These are phyloP conservation scores for Epinephelus moara DNA, from an alignment of 2,113 vertebrate genomes.

Conservation along the genomic window DNA sequence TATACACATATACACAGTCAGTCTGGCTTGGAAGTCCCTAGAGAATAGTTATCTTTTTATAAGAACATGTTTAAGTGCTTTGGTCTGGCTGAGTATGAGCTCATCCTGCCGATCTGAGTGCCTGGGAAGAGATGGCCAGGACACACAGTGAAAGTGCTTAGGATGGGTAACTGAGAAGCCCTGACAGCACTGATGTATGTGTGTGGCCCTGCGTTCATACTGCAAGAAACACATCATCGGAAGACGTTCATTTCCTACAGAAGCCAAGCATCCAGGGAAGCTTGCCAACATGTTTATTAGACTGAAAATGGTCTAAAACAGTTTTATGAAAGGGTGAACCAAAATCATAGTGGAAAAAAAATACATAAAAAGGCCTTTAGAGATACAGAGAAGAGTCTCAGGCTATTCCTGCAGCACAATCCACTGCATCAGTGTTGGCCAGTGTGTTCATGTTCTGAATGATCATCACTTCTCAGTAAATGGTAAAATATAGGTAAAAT, in stretches of 20 bases:
- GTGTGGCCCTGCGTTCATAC: conserved; percentile 46
- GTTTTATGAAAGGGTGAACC: background rate
- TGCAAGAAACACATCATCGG: background rate
- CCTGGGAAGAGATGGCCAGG: conserved; percentile 29
- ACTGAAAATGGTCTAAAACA: background rate
- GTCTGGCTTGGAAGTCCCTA: conserved; percentile 36
- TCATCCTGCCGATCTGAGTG: conserved; percentile 54
- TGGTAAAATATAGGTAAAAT: background rate
- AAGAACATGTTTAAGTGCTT: conserved; percentile 63
- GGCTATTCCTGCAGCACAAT: background rate
- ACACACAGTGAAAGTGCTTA: conserved; percentile 19
- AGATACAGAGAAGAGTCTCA: background rate
- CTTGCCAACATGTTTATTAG: conserved; percentile 14
- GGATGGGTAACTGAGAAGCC: conserved; percentile 24
- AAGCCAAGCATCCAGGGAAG: conserved; percentile 12
- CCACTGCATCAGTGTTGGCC: background rate
- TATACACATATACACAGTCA: conserved; percentile 37
- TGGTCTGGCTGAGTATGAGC: conserved; percentile 58
- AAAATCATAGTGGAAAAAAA: background rate
- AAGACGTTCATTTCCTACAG: conserved; percentile 17
- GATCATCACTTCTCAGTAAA: background rate
- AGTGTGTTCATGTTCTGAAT: background rate
- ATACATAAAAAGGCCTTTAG: background rate
- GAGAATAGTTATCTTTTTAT: conserved; percentile 63
- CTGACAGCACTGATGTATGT: conserved; percentile 26